Evolutionary conservation across 2,113 vertebrate species (phyloP).

Genomic region (Proteles cristata): DNA sequence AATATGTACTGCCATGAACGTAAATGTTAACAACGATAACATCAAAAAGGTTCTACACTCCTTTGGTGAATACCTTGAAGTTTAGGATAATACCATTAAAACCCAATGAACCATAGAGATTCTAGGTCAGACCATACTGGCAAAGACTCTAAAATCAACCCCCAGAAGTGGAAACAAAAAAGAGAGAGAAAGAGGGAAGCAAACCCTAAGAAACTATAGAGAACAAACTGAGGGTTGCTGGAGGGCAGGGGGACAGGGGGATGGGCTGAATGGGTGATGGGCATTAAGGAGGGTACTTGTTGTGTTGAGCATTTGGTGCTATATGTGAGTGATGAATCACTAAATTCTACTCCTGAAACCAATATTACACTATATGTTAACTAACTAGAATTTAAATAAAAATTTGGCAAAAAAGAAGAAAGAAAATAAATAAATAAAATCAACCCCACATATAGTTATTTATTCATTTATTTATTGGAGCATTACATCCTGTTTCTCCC

Average conservation of each 20-base stretch:
- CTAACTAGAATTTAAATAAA: no score
- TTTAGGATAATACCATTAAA: background rate
- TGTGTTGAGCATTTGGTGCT: no score
- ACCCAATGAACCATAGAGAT: background rate
- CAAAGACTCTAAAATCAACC: constrained; percentile 27
- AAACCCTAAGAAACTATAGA: no score
- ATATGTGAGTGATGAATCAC: no score
- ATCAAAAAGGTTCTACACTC: background rate
- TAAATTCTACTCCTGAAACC: no score
- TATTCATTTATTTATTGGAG: background rate
- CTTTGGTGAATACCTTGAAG: constrained; percentile 26
- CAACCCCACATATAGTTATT: background rate
- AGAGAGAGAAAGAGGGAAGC: no score
- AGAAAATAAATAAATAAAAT: background rate
- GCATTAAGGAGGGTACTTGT: no score
- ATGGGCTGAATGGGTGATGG: no score
- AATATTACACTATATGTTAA: no score
- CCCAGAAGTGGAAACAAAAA: background rate
- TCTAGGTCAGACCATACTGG: background rate
- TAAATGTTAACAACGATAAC: background rate
- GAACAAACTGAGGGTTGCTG: no score
- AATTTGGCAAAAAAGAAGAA: no score
- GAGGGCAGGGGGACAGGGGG: no score
- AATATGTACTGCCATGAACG: background rate
- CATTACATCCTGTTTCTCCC: background rate